Conservation (phyloP, 2,888 invertebrate genomes). For the Drosophila pegasa region DNA sequence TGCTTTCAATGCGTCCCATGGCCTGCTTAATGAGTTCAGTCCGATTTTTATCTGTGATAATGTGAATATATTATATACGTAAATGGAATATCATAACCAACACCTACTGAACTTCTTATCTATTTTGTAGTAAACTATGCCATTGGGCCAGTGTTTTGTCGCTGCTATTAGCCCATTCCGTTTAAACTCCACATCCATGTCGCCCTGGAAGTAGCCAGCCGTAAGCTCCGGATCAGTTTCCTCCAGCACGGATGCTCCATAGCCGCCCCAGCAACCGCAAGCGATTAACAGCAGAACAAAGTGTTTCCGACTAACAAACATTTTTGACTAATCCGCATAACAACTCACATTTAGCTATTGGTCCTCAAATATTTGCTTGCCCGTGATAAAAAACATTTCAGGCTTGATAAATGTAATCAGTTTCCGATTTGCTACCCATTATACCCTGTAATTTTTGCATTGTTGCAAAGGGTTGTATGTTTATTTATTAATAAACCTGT, state of each 20-base stretch:
- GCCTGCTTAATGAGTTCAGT: conserved; percentile 87
- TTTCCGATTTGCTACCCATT: neutral
- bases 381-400: conserved; percentile 6
- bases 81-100: neutral
- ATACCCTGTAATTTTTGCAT: neutral
- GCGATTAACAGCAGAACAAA: conserved; percentile 23
- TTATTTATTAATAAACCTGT: neutral
- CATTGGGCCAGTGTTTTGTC: conserved; percentile 87
- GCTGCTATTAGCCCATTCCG: conserved; percentile 87
- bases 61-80: neutral
- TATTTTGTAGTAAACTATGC: conserved; percentile 87
- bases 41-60: conserved; percentile 84
- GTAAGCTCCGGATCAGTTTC: conserved; percentile 89
- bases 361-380: conserved; percentile 7
- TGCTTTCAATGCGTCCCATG: conserved; percentile 89
- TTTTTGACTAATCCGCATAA: conserved; percentile 39
- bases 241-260: conserved; percentile 16
- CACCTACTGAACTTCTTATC: conserved; percentile 60
- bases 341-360: conserved; percentile 10
- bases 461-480: neutral
- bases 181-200: conserved; percentile 87
- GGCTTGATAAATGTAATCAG: conserved; percentile 7
- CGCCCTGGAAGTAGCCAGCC: conserved; percentile 90
- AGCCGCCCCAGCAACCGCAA: conserved; percentile 6
- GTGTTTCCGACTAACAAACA: conserved; percentile 30